Percentiles rank a stretch among this genome's conserved stretches.
phyloP scores from a whole-genome alignment of 2,797 vertebrate species.

The Syncerus caffer region DNA sequence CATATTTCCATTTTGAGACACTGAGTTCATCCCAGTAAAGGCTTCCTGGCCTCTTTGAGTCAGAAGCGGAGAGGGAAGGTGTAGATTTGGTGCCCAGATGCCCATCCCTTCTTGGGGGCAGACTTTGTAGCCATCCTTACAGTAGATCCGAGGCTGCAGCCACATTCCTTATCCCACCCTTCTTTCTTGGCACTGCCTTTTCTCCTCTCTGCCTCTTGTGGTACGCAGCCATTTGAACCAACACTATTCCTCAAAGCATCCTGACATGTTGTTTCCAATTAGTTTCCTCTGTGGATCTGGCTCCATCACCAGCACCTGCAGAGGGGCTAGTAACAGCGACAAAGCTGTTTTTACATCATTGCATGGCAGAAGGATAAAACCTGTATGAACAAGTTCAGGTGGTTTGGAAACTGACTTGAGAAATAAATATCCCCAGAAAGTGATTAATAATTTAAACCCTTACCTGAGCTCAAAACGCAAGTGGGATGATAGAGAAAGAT shows the following conservation, averaged over 20 bases:
- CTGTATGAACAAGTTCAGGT: not conserved
- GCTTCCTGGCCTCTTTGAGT: not conserved
- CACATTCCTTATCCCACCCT: not conserved
- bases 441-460: slow-evolving; percentile 54
- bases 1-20: not conserved
- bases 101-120: rapidly evolving
- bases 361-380: not conserved
- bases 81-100: not conserved
- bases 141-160: not conserved
- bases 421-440: slow-evolving; percentile 13
- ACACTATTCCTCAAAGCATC: not conserved
- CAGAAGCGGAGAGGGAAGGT: not conserved
- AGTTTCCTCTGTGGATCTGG: slow-evolving; percentile 23
- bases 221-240: not conserved
- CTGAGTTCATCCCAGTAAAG: not conserved
- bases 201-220: not conserved
- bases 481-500: not conserved
- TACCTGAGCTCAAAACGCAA: slow-evolving; percentile 4
- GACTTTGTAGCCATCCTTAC: not conserved
- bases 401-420: slow-evolving; percentile 35
- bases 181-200: not conserved
- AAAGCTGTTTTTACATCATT: not conserved
- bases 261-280: not conserved
- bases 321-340: not conserved
- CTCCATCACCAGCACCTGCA: not conserved